Evolutionary conservation across 2,888 invertebrate species (phyloP), one percentile per base, ranked within the genome.

Genomic region (Prosopocoilus inquinatus): DNA sequence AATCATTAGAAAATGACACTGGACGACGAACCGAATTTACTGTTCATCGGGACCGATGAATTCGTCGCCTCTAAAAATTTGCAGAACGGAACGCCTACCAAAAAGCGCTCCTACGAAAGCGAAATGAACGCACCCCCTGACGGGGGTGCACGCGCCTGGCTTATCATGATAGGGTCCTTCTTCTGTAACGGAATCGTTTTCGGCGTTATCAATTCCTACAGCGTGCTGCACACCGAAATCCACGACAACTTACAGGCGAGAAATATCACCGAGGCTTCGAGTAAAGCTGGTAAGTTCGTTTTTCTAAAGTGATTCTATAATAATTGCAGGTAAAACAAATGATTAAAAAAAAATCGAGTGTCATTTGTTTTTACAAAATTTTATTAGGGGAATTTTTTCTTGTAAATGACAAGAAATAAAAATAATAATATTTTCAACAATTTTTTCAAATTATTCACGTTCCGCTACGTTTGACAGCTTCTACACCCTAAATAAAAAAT

Each of bases 161-260:
- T 88, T 57, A 88, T 95, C 11, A 84, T 94, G 82, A 67, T 92
- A 39, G 91, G 88, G 41, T 92, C 94, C 55, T 93, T 95, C 75
- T 80, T 93, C 55, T 90, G 90, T 69, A 95, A 96, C 76, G 95
- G 95, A 4, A 86, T 94, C 48, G 81, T 96, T 49, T 94, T 95
- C 76, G 93, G 95, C 45, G 86, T 93, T 43, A 93, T 96, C 70
- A 96, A 96, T 79, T 89, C 90, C 0, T 94, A 90, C 73, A 90
- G 94, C 64, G 86, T 93, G 28, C 82, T 94, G 61, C 91, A 89
- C 72, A 80, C 82, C 5, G 84, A 87, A 61, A 81, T 94, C 43
- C 81, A 83, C 66, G 81, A 83, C 47, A 82, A 84, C 66, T 79
- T 93, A 56, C 73, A 79, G 55, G 77, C 78, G n/a, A 81, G 82